These are phyloP conservation scores for Xenopus tropicalis DNA, from an alignment of 2,113 vertebrate genomes.

Conservation along the genomic window DNA sequence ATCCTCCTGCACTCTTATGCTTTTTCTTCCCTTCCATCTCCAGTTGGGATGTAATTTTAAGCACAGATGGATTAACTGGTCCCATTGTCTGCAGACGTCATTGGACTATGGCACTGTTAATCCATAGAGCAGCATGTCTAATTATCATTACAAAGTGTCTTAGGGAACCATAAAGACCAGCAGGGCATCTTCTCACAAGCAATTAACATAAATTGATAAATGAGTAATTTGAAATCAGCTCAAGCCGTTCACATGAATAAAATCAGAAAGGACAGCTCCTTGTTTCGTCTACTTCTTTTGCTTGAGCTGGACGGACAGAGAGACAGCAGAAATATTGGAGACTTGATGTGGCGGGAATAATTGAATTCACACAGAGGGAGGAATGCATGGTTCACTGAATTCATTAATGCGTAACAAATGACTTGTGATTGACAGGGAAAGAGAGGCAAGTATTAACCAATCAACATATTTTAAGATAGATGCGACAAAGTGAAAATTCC, in stretches of 20 bases:
- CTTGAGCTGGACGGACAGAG: slow-evolving; percentile 57
- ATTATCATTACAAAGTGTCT: slow-evolving; percentile 88
- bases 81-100: slow-evolving; percentile 73
- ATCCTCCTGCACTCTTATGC: slow-evolving; percentile 68
- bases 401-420: slow-evolving; percentile 61
- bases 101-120: slow-evolving; percentile 76
- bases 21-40: slow-evolving; percentile 61
- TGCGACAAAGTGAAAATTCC: slow-evolving; percentile 1
- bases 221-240: slow-evolving; percentile 79
- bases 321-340: slow-evolving; percentile 56
- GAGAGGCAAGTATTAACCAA: slow-evolving; percentile 16
- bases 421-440: slow-evolving; percentile 55
- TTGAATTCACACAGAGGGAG: slow-evolving; percentile 56
- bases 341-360: slow-evolving; percentile 46
- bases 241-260: slow-evolving; percentile 71
- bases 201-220: slow-evolving; percentile 90
- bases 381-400: slow-evolving; percentile 54
- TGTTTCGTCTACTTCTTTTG: slow-evolving; percentile 60
- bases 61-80: slow-evolving; percentile 85
- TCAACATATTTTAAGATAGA: slow-evolving; percentile 13
- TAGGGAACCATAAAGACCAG: slow-evolving; percentile 77
- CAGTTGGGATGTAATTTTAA: slow-evolving; percentile 83
- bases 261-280: slow-evolving; percentile 66
- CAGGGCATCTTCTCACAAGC: slow-evolving; percentile 85
- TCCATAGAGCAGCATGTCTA: slow-evolving; percentile 79